Evolutionary conservation across 1,140 invertebrate genomes (phyloP).

Genomic region (Bombus superbus): DNA sequence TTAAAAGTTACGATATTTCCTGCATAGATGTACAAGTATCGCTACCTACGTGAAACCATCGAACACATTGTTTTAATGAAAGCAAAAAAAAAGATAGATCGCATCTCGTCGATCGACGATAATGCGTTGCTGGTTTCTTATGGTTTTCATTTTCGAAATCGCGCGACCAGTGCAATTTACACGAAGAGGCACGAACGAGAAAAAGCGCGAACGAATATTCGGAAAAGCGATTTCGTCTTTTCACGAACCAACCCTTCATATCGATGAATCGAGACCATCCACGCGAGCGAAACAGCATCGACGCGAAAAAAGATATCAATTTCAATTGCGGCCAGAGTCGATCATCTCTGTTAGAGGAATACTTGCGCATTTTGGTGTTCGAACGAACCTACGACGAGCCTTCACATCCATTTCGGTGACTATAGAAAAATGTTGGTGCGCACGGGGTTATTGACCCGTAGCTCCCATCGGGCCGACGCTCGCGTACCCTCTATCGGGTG

Average conservation of each 20-base stretch:
- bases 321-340: slow-evolving; percentile 75
- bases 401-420: slow-evolving; percentile 67
- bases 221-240: slow-evolving; percentile 48
- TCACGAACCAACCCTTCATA: not conserved
- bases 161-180: not conserved
- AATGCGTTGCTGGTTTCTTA: not conserved
- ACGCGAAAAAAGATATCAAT: slow-evolving; percentile 71
- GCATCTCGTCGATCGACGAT: slow-evolving; percentile 9
- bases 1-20: slow-evolving; percentile 10
- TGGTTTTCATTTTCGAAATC: slow-evolving; percentile 33
- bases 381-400: slow-evolving; percentile 47
- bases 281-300: not conserved
- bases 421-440: slow-evolving; percentile 72
- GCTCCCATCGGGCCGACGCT: slow-evolving; percentile 53
- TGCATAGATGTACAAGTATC: not conserved
- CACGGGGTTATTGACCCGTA: slow-evolving; percentile 68
- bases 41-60: not conserved
- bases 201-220: not conserved
- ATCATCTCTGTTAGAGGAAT: slow-evolving; percentile 70
- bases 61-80: slow-evolving; percentile 17
- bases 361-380: slow-evolving; percentile 66
- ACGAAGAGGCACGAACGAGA: not conserved
- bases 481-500: slow-evolving; percentile 65
- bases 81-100: slow-evolving; percentile 18
- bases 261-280: not conserved